Evolutionary conservation across 2,888 invertebrate genomes (phyloP), one percentile per base, ranked within the genome.

Genomic region (Xanthia togata): DNA sequence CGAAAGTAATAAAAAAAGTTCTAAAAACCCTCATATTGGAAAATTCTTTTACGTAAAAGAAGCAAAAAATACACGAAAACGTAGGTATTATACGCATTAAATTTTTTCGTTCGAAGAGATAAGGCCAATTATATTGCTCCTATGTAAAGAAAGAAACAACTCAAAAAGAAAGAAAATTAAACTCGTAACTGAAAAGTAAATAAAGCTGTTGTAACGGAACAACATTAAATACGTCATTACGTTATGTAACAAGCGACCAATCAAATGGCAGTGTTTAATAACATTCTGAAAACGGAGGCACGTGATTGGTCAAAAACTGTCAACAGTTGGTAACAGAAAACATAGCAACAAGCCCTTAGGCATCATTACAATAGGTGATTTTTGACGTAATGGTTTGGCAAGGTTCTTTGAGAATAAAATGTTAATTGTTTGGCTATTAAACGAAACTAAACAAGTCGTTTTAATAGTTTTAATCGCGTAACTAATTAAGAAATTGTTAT

Each of bases 281-380:
- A 89, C 82, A 87, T 82, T 80, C 60, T 57, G 67, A 67, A 71
- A 81, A 82, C 26, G 9, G 35, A 47, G 60, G 60, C 88, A 86
- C 74, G 80, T 84, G 88, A 86, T 87, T 87, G 76, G 72, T 73
- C 23, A 26, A 73, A 78, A 82, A 75, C 64, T 80, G 68, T 81
- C 84, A 86, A 89, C 89, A 88, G 70, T 88, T 79, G 64, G 77
- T 78, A 88, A 86, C 77, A 77, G 67, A 76, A 81, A 79, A 72
- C 80, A 79, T 75, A 87, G 81, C 78, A 83, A 80, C 83, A 85
- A 69, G 59, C 80, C 76, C 67, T 75, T 68, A 72, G n/a, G 53
- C 17, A 81, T 74, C 38, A 62, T 64, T 76, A n/a, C n/a, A n/a
- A n/a, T n/a, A 71, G 41, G 35, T 17, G 50, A 64, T 57, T 74